Base-by-base conservation (phyloP, 92 coral and sea anemone species). In the Actinostola sp. region DNA sequence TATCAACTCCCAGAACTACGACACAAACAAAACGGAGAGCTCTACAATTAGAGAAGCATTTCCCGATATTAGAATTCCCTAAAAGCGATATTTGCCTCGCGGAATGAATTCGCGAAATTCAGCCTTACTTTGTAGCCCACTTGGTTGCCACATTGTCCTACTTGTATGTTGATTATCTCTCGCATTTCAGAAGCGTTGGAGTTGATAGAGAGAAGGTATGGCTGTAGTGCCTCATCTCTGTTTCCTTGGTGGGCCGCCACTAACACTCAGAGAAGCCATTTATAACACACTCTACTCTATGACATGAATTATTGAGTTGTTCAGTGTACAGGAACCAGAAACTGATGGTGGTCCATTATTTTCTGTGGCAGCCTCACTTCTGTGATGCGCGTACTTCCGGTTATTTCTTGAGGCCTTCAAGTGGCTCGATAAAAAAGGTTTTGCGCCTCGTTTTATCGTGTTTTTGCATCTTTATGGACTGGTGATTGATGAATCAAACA, bases 121-220 rank as follows among this genome's bases (percentile, higher is more conserved):
- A 36, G 54, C 77, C n/a, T 67, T 70, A 80, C 97, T 82, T 90
- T 90, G 61, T 90, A 90, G 33, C 92, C 97, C 8, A 90, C 86
- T 87, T 90, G 97, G 70, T 90, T 90, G 27, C 97, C 97, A 53
- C 97, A 90, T 77, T 90, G 97, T 27, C 97, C 97, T 17, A 90
- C 97, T 79, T 90, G 97, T 8, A 90, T 84, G 57, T 87, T 90
- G 0, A 90, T 71, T 66, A 90, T 90, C 64, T 90, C 97, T 75
- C 97, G 89, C 97, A 90, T 90, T 38, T 78, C 89, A 83, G 45
- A 15, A 30, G 33, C 51, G 32, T 51, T 41, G 36, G 41, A 24
- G 29, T 51, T 23, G 28, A 38, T 23, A 33, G 13, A 44, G 79
- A 21, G 32, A 17, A 28, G 1, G 27, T 46, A 32, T 29, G 8